Evolutionary conservation across 2,888 invertebrate genomes (phyloP), one percentile per base, ranked within the genome.

Genomic region (Neoaliturus tenellus): DNA sequence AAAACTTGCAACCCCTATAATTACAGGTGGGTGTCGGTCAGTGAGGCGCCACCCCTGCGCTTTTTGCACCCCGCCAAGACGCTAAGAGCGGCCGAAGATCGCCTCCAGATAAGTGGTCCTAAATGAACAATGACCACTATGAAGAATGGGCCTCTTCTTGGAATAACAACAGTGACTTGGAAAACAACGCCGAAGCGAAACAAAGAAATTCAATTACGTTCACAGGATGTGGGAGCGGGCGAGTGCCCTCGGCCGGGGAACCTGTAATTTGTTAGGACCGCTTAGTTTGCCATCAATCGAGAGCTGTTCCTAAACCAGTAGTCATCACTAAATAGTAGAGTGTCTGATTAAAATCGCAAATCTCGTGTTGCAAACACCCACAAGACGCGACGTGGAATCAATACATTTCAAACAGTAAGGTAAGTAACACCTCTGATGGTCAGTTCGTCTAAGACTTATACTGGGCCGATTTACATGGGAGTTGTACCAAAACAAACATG

Each of bases 1-100:
- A 10, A 35, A 35, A 35, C 35, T 35, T 35, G 6, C 35, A 35
- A 35, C 35, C 17, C 44, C 44, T 44, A 44, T 44, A 6, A 44
- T 44, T 44, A 8, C 44, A 17, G 14, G 14, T 2, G 17, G 12
- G 44, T 14, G 4, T 17, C 44, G 44, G 17, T 44, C 12, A 12
- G 8, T 17, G 44, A 8, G 51, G 51, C 51, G 51, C 51, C 51
- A 51, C 51, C 51, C 51, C 51, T 14, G 23, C 51, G 51, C 51
- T 51, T 51, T 51, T 51, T 51, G 51, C 51, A 23, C 51, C 51
- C 51, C 2, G 4, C 51, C 2, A 20, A 51, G 51, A 12, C 20
- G 62, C 62, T 62, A 62, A 62, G 62, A 62, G 62, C 62, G 23
- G 17, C 62, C 4, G 62, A 12, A 62, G 62, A 62, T 62, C 62